phyloP scores from a whole-genome alignment of 2,113 vertebrate genomes.

The Caracal caracal region DNA sequence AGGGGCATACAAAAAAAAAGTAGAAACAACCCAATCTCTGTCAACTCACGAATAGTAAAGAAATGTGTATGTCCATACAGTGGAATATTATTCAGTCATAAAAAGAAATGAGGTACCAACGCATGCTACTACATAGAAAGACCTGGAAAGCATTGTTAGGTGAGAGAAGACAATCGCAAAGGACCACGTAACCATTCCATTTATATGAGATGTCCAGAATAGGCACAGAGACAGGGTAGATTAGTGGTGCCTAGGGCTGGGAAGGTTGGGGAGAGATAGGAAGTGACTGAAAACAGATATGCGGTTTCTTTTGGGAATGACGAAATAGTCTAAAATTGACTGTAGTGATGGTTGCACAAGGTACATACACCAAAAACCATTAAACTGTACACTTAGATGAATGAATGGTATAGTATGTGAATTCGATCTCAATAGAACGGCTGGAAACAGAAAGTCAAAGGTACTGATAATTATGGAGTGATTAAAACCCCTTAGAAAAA shows the following conservation, averaged over 20 bases:
- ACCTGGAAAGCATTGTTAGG: neutral
- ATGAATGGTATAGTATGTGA: neutral
- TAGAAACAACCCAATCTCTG: neutral
- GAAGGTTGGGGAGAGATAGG: neutral
- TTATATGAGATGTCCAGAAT: neutral
- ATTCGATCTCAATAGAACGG: neutral
- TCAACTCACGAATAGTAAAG: neutral
- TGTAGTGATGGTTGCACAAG: neutral
- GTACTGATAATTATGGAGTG: neutral
- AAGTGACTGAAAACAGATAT: neutral
- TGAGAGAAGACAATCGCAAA: neutral
- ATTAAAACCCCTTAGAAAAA: neutral
- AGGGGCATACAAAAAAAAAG: neutral
- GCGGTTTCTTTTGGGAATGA: neutral
- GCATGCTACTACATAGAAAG: neutral
- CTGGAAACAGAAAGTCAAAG: neutral
- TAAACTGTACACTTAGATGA: neutral
- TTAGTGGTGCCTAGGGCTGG: neutral
- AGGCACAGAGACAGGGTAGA: neutral
- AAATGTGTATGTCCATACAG: neutral
- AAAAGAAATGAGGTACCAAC: neutral
- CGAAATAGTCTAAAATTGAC: slow-evolving; percentile 7
- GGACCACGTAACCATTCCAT: neutral
- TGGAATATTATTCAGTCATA: neutral
- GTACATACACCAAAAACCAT: neutral